These are phyloP conservation scores for Allobates femoralis DNA, from an alignment of 2,797 vertebrate genomes.

Conservation along the genomic window DNA sequence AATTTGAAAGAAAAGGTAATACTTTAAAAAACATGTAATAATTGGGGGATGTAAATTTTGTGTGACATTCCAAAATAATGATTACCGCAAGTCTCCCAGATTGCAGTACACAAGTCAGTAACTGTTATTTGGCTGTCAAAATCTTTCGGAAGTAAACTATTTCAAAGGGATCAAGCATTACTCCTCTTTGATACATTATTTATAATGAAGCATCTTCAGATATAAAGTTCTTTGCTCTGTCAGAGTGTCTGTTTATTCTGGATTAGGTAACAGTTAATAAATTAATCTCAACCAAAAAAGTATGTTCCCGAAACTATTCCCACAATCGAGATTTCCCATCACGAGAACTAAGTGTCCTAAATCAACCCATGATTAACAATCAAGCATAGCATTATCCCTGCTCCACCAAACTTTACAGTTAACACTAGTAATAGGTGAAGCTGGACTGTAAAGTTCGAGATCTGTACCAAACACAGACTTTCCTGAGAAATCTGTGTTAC, in stretches of 20 bases:
- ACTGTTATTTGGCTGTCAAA: conserved; percentile 21
- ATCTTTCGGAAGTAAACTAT: background rate
- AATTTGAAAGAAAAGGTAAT: background rate
- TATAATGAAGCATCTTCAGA: conserved; percentile 5
- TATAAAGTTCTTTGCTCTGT: background rate
- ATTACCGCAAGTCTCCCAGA: background rate
- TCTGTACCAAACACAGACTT: no score
- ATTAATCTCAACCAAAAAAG: no score
- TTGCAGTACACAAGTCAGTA: conserved; percentile 4
- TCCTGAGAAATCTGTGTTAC: no score
- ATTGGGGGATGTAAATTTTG: background rate
- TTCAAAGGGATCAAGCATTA: conserved; percentile 10
- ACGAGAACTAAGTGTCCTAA: no score
- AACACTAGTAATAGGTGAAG: no score
- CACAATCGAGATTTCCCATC: no score
- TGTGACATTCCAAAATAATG: background rate
- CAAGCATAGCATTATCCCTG: no score
- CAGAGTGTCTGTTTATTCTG: background rate
- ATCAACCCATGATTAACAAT: no score
- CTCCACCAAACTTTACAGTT: no score
- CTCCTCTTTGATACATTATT: conserved; percentile 34
- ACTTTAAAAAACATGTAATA: background rate
- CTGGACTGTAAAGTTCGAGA: no score
- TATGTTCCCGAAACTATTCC: no score
- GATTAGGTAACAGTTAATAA: background rate